Conservation (phyloP, 1,140 invertebrate species). For the Macrostomum lignano region DNA sequence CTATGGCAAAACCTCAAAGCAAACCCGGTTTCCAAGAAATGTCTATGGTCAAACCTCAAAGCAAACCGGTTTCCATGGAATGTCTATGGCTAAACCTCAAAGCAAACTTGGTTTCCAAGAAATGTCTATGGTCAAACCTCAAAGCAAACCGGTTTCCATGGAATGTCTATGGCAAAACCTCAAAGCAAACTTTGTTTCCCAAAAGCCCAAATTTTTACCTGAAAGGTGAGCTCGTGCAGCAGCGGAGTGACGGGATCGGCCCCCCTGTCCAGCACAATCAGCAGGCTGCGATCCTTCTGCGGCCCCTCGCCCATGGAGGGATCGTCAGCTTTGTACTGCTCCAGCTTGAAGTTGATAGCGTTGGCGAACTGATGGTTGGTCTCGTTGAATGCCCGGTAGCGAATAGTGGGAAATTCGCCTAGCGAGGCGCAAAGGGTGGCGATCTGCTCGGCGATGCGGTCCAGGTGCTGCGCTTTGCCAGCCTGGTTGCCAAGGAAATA, state of each 20-base stretch:
- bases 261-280: conserved; percentile 82
- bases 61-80: too few relatives aligned
- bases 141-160: too few relatives aligned
- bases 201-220: too few relatives aligned
- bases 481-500: conserved; percentile 64
- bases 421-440: conserved; percentile 94
- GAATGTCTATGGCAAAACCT: too few relatives aligned
- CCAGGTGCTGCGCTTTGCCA: conserved; percentile 34
- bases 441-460: conserved; percentile 69
- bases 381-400: conserved; percentile 54
- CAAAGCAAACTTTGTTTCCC: too few relatives aligned
- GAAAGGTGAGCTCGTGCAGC: conserved; percentile 83
- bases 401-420: conserved; percentile 84
- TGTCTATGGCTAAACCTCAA: too few relatives aligned
- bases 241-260: conserved; percentile 91
- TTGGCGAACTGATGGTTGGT: conserved; percentile 83
- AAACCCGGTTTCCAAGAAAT: too few relatives aligned
- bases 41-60: too few relatives aligned
- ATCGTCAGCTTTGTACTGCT: conserved; percentile 97
- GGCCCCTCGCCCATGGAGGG: conserved; percentile 95
- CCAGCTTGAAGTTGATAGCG: conserved; percentile 83
- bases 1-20: too few relatives aligned
- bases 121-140: too few relatives aligned
- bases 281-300: conserved; percentile 56
- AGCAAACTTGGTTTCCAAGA: too few relatives aligned